A percentile compares a stretch with the other conserved stretches of the same genome.
These are phyloP conservation scores for Gymnosoma rotundatum DNA, from an alignment of 2,888 invertebrate genomes.

Conservation along the genomic window DNA sequence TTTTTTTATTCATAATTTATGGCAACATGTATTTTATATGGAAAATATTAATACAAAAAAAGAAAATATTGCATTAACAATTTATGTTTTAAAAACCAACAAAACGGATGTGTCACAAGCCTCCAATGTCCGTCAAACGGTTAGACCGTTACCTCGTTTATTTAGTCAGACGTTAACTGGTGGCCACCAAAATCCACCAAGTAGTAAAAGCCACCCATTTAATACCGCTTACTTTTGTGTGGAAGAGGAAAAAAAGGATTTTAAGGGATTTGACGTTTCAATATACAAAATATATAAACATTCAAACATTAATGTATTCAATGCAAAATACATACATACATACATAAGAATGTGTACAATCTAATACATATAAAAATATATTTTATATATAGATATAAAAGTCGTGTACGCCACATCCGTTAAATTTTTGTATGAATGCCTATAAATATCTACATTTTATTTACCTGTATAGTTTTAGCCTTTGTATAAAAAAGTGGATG, in stretches of 20 bases:
- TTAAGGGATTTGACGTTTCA: constrained; percentile 60
- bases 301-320: constrained; percentile 18
- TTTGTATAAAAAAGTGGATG: constrained; percentile 1
- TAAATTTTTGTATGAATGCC: constrained; percentile 55
- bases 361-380: no score
- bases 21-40: constrained; percentile 37
- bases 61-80: constrained; percentile 68
- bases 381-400: neutral
- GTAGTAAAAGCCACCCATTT: constrained; percentile 5
- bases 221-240: constrained; percentile 1
- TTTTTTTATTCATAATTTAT: constrained; percentile 41
- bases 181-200: neutral
- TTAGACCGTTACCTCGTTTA: neutral
- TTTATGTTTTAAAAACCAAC: constrained; percentile 70
- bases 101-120: constrained; percentile 72
- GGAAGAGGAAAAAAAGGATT: constrained; percentile 25
- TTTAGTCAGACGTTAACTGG: constrained; percentile 1
- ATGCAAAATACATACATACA: neutral
- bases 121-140: constrained; percentile 27
- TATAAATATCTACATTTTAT: constrained; percentile 16
- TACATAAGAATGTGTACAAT: neutral
- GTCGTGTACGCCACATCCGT: constrained; percentile 54
- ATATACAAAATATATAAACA: constrained; percentile 19
- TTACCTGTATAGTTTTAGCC: constrained; percentile 29
- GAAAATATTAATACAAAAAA: constrained; percentile 21